Conservation (phyloP, 2,113 vertebrate genomes). For the Pteropus alecto region DNA sequence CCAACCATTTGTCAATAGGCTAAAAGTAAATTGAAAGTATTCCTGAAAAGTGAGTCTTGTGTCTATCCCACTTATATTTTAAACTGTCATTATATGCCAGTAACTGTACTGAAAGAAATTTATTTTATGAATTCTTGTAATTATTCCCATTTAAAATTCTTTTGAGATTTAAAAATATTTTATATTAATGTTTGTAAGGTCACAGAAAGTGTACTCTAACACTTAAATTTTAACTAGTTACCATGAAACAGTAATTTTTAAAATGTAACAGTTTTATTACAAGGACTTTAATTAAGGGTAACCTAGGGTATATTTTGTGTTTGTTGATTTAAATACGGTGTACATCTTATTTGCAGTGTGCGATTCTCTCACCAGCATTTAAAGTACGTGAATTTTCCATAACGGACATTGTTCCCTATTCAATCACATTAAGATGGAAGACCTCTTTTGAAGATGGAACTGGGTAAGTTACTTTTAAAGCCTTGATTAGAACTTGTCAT, state of each 20-base stretch:
- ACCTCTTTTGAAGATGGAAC: conserved; percentile 92
- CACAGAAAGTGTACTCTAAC: background rate
- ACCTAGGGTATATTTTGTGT: background rate
- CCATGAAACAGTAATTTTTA: background rate
- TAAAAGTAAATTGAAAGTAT: conserved; percentile 18
- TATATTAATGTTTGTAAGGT: conserved; percentile 9
- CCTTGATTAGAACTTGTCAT: background rate
- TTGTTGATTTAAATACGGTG: conserved; percentile 31
- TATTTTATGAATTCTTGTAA: background rate
- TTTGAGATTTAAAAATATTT: conserved; percentile 32
- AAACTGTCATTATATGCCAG: background rate
- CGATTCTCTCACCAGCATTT: conserved; percentile 97
- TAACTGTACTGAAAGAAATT: background rate
- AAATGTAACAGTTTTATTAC: background rate
- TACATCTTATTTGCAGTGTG: conserved; percentile 87
- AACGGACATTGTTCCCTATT: conserved; percentile 94
- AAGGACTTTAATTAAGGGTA: background rate
- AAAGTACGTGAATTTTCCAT: conserved; percentile 98
- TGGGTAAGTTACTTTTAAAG: conserved; percentile 84
- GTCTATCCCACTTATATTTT: background rate
- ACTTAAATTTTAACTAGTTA: conserved; percentile 19
- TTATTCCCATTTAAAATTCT: conserved; percentile 12
- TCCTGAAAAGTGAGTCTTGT: background rate
- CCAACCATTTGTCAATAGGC: background rate
- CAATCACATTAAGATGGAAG: conserved; percentile 95